phyloP scores from a whole-genome alignment of 2,113 vertebrate genomes.

The Anarrhichthys ocellatus region DNA sequence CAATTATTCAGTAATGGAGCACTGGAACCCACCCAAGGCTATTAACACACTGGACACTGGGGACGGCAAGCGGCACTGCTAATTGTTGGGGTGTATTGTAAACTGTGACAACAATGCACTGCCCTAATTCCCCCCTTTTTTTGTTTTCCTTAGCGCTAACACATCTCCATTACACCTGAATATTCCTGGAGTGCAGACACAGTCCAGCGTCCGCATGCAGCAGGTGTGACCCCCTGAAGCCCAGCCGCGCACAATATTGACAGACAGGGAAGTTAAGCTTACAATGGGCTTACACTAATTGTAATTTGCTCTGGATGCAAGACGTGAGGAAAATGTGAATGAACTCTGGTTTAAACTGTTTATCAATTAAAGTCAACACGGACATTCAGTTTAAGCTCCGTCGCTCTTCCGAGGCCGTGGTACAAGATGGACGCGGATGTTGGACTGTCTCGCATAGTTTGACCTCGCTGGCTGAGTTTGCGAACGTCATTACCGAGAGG shows the following conservation, averaged over 20 bases:
- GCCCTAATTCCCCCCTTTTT: conserved; percentile 46
- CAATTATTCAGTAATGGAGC: conserved; percentile 82
- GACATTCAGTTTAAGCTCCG: conserved; percentile 35
- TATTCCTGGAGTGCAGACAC: conserved; percentile 33
- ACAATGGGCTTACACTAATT: conserved; percentile 61
- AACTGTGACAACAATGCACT: conserved; percentile 68
- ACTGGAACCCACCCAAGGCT: conserved; percentile 77
- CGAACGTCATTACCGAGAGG: conserved; percentile 58
- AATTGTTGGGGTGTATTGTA: conserved; percentile 76
- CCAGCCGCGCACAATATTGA: conserved; percentile 51
- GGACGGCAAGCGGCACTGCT: conserved; percentile 64
- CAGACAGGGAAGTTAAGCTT: conserved; percentile 45
- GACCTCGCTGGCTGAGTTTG: conserved; percentile 55
- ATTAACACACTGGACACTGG: conserved; percentile 72
- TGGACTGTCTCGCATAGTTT: conserved; percentile 35
- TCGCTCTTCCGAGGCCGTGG: conserved; percentile 4
- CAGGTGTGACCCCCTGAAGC: conserved; percentile 51
- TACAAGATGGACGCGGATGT: conserved; percentile 43
- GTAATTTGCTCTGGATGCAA: conserved; percentile 45
- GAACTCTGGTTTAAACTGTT: conserved; percentile 28
- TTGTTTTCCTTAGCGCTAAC: conserved; percentile 35
- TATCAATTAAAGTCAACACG: conserved; percentile 65
- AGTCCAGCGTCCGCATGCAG: conserved; percentile 34
- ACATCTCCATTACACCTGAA: conserved; percentile 33
- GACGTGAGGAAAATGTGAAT: conserved; percentile 49